Conservation (phyloP, 2,113 vertebrate genomes). For the Ranitomeya variabilis region DNA sequence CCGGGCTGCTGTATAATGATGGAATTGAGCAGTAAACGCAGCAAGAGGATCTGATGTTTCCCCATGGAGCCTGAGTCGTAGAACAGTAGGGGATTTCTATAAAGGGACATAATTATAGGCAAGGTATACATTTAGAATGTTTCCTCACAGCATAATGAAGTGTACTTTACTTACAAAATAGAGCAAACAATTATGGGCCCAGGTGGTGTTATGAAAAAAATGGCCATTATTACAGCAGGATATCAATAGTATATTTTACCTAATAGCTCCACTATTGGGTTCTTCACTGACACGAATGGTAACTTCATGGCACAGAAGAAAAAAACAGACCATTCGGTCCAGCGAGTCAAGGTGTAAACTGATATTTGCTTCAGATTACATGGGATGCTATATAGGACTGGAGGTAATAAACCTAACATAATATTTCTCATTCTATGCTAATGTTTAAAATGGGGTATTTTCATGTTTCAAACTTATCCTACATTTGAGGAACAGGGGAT, state of each 20-base stretch:
- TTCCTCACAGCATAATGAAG: conserved; percentile 6
- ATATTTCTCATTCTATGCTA: background rate
- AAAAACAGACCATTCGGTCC: background rate
- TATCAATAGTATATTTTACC: conserved; percentile 17
- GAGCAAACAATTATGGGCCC: conserved; percentile 33
- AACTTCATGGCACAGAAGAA: background rate
- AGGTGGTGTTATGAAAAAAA: conserved; percentile 7
- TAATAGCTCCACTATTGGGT: background rate
- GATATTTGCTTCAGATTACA: background rate
- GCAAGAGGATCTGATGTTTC: background rate
- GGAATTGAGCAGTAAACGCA: background rate
- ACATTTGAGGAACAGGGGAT: too few relatives aligned
- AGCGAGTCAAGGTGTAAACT: background rate
- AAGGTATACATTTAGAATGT: background rate
- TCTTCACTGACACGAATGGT: background rate
- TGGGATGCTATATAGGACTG: background rate
- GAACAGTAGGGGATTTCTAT: background rate
- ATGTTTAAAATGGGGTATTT: too few relatives aligned
- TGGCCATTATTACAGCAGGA: background rate
- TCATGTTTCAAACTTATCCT: too few relatives aligned
- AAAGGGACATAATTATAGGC: conserved; percentile 26
- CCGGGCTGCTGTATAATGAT: conserved; percentile 18
- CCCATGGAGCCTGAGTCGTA: background rate
- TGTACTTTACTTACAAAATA: conserved; percentile 5
- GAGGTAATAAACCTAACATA: background rate